Base-by-base conservation (phyloP, 2,888 invertebrate genomes). In the Brachyptera putata region DNA sequence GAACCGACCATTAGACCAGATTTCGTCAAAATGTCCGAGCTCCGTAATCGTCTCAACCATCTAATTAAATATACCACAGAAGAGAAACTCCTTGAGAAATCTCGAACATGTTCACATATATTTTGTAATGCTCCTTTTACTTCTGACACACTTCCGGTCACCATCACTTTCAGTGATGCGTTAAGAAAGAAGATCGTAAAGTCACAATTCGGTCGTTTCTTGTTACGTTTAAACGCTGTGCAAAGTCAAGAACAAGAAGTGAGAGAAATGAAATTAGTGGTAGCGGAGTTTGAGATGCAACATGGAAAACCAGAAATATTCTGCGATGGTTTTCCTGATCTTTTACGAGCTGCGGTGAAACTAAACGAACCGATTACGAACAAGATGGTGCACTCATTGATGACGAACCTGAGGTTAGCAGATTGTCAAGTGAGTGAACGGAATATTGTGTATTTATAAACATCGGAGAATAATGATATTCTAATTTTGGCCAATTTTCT, bases 351-450 rank as follows among this genome's bases (percentile, higher is more conserved):
- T 41, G 69, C 70, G n/a, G 68, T 72, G 2, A 63, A 61, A 1
- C 57, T 66, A 36, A 61, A 63, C 2, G 66, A 69, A 3, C 64
- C 66, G 25, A 69, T 74, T 24, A 67, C 69, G 61, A 65, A 67
- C 49, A 62, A 68, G 16, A 70, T 63, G 62, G 63, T 73, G 3
- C 67, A 66, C 46, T 60, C 68, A 18, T 64, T 68, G 46, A 58
- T 72, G 21, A 62, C 61, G 36, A 65, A 60, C 5, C 58, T 73
- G 13, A 63, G 69, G 58, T 58, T 74, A 26, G 60, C 56, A 37
- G 67, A 70, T 57, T 68, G 62, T 62, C 66, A 70, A 63, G 73
- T 73, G 67, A 64, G 62, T 49, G 68, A 77, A 5, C 76, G 75
- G n/a, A 1, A 74, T 77, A 56, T 39, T 22, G 9, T 37, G 16